phyloP scores from a whole-genome alignment of 37 sponge, comb jelly and placozoan genomes.

The Ianthella basta region DNA sequence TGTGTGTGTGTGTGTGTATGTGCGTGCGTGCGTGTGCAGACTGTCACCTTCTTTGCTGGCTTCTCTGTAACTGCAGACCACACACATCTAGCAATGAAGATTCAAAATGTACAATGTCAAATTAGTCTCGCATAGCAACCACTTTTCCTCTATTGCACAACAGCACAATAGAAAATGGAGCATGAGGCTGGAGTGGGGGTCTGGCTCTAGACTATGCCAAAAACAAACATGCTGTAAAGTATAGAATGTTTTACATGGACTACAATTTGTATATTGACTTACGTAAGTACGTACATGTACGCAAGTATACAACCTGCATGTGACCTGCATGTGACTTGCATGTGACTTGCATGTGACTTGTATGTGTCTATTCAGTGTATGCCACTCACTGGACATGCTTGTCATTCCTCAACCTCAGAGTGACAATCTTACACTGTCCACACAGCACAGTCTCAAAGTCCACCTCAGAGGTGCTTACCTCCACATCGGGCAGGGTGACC shows the following conservation, averaged over 20 bases:
- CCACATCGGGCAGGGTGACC: conserved; percentile 84
- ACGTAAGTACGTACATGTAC: neutral
- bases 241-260: no score
- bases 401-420: conserved; percentile 84
- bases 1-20: no score
- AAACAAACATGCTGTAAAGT: no score
- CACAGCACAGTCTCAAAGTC: conserved; percentile 92
- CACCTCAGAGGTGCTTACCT: conserved; percentile 64
- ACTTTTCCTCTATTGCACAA: no score
- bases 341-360: neutral
- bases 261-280: neutral
- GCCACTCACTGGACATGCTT: conserved; percentile 73
- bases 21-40: no score
- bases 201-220: no score
- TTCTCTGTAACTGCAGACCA: conserved; percentile 66
- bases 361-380: neutral
- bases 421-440: conserved; percentile 92
- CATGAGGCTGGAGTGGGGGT: no score
- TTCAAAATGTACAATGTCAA: neutral
- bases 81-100: conserved; percentile 38
- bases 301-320: neutral
- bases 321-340: neutral
- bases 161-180: no score
- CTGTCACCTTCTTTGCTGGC: conserved; percentile 62
- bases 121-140: no score